These are phyloP conservation scores for Zeuzera pyrina DNA, from an alignment of 2,888 invertebrate species.

Conservation along the genomic window DNA sequence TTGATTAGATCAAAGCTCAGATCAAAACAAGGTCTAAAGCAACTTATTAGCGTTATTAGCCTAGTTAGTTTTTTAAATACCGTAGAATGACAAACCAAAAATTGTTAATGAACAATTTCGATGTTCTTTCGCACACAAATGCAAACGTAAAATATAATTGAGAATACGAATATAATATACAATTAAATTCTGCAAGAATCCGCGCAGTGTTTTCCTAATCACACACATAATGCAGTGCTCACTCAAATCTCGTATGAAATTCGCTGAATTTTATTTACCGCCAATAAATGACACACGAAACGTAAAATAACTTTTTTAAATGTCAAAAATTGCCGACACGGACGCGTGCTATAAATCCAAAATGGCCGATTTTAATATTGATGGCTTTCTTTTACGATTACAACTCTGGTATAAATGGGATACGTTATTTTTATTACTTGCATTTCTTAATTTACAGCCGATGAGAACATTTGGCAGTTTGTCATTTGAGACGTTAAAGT, in stretches of 20 bases:
- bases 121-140: too few relatives aligned
- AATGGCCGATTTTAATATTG: slow-evolving; percentile 39
- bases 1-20: too few relatives aligned
- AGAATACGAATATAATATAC: too few relatives aligned
- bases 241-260: slow-evolving; percentile 12
- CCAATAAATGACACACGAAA: slow-evolving; percentile 26
- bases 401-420: too few relatives aligned
- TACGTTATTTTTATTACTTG: slow-evolving; percentile 34
- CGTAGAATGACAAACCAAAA: too few relatives aligned
- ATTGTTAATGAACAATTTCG: too few relatives aligned
- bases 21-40: too few relatives aligned
- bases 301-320: slow-evolving; percentile 33
- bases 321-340: slow-evolving; percentile 27
- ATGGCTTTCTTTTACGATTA: slow-evolving; percentile 57
- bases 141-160: too few relatives aligned
- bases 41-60: too few relatives aligned
- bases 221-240: slow-evolving; percentile 1
- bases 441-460: slow-evolving; percentile 36
- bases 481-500: slow-evolving; percentile 25
- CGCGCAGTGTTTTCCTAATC: too few relatives aligned
- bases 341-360: slow-evolving; percentile 38
- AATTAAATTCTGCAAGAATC: too few relatives aligned
- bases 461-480: slow-evolving; percentile 27
- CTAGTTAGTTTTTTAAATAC: too few relatives aligned
- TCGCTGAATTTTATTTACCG: slow-evolving; percentile 30